Conservation (phyloP, 2,888 invertebrate species). For the Drosophila percnosoma region DNA sequence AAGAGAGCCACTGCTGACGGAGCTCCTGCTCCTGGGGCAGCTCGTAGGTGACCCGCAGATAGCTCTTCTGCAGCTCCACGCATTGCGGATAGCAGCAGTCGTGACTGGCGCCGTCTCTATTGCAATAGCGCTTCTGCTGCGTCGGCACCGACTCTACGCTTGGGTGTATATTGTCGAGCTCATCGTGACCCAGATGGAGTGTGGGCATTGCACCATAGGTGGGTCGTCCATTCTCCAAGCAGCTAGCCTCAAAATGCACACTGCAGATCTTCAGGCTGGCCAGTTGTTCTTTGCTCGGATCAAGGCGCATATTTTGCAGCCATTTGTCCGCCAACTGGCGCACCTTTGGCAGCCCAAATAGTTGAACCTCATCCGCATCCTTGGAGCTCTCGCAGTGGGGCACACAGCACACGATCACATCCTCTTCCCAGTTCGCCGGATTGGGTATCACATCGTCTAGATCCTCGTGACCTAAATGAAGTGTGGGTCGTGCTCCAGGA, state of each 20-base stretch:
- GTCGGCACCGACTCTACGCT: neutral
- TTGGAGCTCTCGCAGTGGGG: slow-evolving; percentile 47
- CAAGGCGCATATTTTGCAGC: slow-evolving; percentile 66
- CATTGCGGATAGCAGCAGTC: slow-evolving; percentile 71
- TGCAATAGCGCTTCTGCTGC: slow-evolving; percentile 26
- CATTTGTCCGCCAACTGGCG: slow-evolving; percentile 59
- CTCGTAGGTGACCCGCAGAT: slow-evolving; percentile 37
- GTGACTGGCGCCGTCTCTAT: slow-evolving; percentile 7
- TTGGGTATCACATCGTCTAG: slow-evolving; percentile 52
- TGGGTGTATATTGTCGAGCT: slow-evolving; percentile 33
- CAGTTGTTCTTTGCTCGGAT: slow-evolving; percentile 23
- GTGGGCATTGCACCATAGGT: slow-evolving; percentile 68
- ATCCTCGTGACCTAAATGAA: slow-evolving; percentile 65
- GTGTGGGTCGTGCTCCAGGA: slow-evolving; percentile 69
- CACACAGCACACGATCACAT: slow-evolving; percentile 56
- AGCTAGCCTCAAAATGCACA: slow-evolving; percentile 62
- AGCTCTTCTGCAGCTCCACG: slow-evolving; percentile 48
- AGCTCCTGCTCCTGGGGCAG: slow-evolving; percentile 55
- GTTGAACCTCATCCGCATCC: slow-evolving; percentile 29
- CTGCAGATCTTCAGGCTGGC: slow-evolving; percentile 55
- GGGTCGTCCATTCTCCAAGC: slow-evolving; percentile 47
- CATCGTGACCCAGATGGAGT: slow-evolving; percentile 63
- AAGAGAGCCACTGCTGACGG: slow-evolving; percentile 46
- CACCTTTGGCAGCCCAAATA: slow-evolving; percentile 59
- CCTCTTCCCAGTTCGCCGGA: slow-evolving; percentile 46